Conservation (phyloP, 2,888 invertebrate species). For the Spatulosminthurus flaviceps region DNA sequence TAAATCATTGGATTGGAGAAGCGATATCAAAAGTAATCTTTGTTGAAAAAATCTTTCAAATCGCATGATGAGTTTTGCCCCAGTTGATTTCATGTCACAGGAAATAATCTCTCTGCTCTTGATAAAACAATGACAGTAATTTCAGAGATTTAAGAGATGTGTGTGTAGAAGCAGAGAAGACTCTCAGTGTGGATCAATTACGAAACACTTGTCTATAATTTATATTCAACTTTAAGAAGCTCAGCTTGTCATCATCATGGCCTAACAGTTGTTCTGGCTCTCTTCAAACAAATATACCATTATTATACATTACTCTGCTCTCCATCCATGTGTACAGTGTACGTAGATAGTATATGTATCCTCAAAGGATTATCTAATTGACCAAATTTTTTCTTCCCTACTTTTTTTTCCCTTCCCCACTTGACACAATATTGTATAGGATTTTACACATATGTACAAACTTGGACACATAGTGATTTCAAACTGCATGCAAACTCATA, state of each 20-base stretch:
- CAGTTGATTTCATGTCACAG: slow-evolving; percentile 16
- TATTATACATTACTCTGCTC: slow-evolving; percentile 12
- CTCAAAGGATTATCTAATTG: too few species aligned
- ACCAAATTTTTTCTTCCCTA: too few species aligned
- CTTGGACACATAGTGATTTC: too few species aligned
- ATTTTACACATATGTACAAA: too few species aligned
- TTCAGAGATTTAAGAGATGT: slow-evolving; percentile 33
- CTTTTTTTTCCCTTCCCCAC: too few species aligned
- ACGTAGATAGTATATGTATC: too few species aligned
- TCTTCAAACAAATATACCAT: slow-evolving; percentile 23
- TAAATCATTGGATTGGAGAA: slow-evolving; percentile 34
- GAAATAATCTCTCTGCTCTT: neutral
- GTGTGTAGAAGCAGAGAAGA: slow-evolving; percentile 37
- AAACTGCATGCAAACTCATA: too few species aligned
- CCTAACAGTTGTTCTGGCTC: slow-evolving; percentile 34
- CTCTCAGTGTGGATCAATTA: slow-evolving; percentile 30
- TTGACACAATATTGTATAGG: too few species aligned
- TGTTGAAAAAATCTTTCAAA: too few species aligned
- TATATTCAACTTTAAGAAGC: slow-evolving; percentile 36
- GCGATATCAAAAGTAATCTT: too few species aligned
- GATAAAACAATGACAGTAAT: slow-evolving; percentile 18
- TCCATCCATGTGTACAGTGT: too few species aligned
- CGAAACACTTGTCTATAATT: slow-evolving; percentile 43
- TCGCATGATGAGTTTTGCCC: slow-evolving; percentile 5
- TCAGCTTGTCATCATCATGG: slow-evolving; percentile 41